Evolutionary conservation across 2,797 vertebrate genomes (phyloP).

Genomic region (Thunnus albacares): DNA sequence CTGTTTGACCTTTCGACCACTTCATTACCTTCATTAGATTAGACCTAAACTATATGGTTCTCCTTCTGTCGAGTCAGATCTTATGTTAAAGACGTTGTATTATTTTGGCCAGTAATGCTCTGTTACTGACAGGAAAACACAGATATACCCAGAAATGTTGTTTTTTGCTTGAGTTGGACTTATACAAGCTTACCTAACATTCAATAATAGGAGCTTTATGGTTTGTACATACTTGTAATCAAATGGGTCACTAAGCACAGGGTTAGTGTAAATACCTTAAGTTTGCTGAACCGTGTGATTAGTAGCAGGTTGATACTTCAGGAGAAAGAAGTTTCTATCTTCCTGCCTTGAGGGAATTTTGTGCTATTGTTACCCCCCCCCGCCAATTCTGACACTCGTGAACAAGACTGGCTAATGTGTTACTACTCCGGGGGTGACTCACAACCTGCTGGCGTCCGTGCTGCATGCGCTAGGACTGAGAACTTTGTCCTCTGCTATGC

Average conservation of each 20-base stretch:
- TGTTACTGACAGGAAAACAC: background rate
- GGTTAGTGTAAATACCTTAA: constrained; percentile 13
- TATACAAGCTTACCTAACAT: constrained; percentile 5
- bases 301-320: background rate
- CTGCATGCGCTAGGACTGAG: constrained; percentile 35
- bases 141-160: background rate
- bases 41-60: background rate
- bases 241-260: constrained; percentile 3
- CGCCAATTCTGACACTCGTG: background rate
- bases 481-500: constrained; percentile 64
- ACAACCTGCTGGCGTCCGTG: background rate
- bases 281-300: constrained; percentile 36
- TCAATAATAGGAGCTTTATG: constrained; percentile 7
- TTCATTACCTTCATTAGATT: background rate
- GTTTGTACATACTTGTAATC: constrained; percentile 2
- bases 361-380: constrained; percentile 1
- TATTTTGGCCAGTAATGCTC: background rate
- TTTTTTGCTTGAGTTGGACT: background rate
- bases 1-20: background rate
- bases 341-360: background rate
- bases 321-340: background rate
- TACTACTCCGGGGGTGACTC: constrained; percentile 26
- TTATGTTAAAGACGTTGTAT: background rate
- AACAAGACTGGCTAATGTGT: constrained; percentile 55
- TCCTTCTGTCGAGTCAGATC: background rate